These are phyloP conservation scores for Setophaga kirtlandii DNA, from an alignment of 2,113 vertebrate species.

Conservation along the genomic window DNA sequence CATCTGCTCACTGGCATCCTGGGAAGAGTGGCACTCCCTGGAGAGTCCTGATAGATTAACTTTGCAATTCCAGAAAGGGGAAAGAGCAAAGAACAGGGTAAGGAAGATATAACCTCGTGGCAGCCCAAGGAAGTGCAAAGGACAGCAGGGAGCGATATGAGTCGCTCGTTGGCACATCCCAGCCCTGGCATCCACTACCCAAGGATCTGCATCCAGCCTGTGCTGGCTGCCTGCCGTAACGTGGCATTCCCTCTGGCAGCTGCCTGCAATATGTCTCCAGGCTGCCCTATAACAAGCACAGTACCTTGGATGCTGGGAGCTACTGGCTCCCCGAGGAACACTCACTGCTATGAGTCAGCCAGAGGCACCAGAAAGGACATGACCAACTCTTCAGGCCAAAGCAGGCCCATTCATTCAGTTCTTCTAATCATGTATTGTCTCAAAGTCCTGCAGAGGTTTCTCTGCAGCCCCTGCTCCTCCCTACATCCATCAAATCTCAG, in stretches of 20 bases:
- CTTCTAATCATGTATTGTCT: background rate
- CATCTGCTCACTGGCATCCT: background rate
- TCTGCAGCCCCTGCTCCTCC: background rate
- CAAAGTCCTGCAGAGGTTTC: background rate
- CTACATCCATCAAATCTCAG: background rate
- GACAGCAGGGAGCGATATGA: background rate
- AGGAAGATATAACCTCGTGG: background rate
- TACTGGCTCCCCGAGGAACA: rapidly evolving
- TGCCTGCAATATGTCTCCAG: background rate
- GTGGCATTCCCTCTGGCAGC: background rate
- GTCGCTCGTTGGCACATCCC: background rate
- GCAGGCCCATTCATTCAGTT: background rate
- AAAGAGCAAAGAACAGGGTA: background rate
- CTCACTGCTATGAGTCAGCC: background rate
- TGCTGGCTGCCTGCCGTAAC: background rate
- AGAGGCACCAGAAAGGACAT: background rate
- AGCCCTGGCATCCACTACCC: background rate
- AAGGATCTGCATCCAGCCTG: background rate
- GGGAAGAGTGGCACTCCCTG: background rate
- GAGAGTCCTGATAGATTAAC: background rate
- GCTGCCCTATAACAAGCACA: background rate
- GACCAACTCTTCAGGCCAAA: background rate
- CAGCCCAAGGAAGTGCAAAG: background rate
- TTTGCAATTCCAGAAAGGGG: background rate
- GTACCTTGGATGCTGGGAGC: background rate